These are phyloP conservation scores for Xanthostigma xanthostigma DNA, from an alignment of 2,888 invertebrate species.

Conservation along the genomic window DNA sequence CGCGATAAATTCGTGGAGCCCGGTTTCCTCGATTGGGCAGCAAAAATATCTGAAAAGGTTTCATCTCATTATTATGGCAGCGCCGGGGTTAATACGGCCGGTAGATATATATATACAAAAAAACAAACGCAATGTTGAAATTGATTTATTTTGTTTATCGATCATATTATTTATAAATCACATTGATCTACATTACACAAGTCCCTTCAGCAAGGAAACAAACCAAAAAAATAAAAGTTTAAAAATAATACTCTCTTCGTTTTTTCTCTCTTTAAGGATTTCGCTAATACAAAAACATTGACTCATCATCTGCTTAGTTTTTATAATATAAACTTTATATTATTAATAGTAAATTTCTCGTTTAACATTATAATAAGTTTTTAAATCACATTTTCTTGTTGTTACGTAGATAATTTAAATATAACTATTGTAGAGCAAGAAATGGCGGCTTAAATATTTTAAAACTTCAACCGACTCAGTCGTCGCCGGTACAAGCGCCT, in stretches of 20 bases:
- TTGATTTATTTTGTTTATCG: constrained; percentile 25
- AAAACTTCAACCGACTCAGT: no score
- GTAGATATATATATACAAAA: no score
- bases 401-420: neutral
- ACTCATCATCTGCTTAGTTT: neutral
- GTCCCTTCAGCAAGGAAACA: constrained; percentile 3
- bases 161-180: constrained; percentile 24
- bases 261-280: neutral
- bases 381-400: constrained; percentile 6
- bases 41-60: no score
- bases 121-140: constrained; percentile 18
- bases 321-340: neutral
- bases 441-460: no score
- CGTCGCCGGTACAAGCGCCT: no score
- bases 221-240: neutral
- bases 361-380: neutral
- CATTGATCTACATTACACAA: constrained; percentile 15
- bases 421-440: no score
- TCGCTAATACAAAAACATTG: constrained; percentile 5
- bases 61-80: no score
- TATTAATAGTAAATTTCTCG: neutral
- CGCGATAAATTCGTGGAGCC: no score
- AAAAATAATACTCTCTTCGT: neutral
- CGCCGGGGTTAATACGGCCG: no score
- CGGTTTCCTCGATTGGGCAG: no score